Percentiles rank a stretch among this genome's conserved stretches.
phyloP scores from a whole-genome alignment of 1,140 invertebrate species.

The Procambarus virginalis region DNA sequence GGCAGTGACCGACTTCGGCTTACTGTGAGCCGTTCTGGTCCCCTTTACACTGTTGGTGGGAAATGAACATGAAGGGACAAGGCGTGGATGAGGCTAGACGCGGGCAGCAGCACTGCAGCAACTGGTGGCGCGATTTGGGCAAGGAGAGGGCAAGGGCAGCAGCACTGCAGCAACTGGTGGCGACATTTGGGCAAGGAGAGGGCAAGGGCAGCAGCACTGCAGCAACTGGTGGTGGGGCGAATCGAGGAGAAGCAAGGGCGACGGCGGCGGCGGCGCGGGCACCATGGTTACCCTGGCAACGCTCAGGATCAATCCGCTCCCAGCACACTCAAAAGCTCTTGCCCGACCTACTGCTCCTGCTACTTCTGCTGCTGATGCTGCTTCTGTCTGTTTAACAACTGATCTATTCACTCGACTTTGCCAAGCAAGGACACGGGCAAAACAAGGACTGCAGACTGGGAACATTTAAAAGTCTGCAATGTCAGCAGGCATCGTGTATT shows the following conservation, averaged over 20 bases:
- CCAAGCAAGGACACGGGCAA: too few species aligned
- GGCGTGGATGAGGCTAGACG: background rate
- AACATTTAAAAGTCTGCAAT: too few species aligned
- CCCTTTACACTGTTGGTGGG: background rate
- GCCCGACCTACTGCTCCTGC: background rate
- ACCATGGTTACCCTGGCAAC: slow-evolving; percentile 53
- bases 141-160: too few species aligned
- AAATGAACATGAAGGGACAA: background rate
- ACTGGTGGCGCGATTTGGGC: background rate
- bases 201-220: too few species aligned
- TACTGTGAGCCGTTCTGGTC: too few species aligned
- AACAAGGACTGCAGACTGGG: too few species aligned
- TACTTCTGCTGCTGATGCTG: slow-evolving; percentile 14
- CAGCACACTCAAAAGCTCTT: background rate
- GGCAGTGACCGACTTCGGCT: too few species aligned
- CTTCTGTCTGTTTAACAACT: background rate
- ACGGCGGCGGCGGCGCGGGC: slow-evolving; percentile 34
- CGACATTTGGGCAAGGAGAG: too few species aligned
- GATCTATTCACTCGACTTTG: too few species aligned
- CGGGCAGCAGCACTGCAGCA: background rate
- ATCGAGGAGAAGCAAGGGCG: background rate
- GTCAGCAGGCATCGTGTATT: too few species aligned
- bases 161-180: background rate
- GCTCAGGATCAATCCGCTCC: slow-evolving; percentile 44
- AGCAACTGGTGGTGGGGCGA: slow-evolving; percentile 16